Evolutionary conservation across 2,113 vertebrate genomes (phyloP).

Genomic region (Puntigrus tetrazona): DNA sequence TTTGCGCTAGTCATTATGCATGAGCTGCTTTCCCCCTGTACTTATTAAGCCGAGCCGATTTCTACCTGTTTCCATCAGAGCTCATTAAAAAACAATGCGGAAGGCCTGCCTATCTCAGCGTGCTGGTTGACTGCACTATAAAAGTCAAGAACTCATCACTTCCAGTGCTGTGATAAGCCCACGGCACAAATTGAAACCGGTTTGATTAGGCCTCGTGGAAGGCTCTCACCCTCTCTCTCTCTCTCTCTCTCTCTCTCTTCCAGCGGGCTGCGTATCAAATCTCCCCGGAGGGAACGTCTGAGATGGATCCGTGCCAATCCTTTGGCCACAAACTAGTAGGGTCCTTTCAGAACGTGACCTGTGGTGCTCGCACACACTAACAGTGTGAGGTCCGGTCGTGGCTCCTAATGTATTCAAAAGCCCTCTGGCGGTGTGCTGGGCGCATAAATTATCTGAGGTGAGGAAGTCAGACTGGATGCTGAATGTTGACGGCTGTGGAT

Average conservation of each 20-base stretch:
- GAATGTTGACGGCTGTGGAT: constrained; percentile 38
- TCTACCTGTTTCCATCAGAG: constrained; percentile 55
- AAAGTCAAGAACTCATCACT: constrained; percentile 68
- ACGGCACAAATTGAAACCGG: constrained; percentile 68
- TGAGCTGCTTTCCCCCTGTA: constrained; percentile 55
- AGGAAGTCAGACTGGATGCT: constrained; percentile 42
- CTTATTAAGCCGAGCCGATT: constrained; percentile 60
- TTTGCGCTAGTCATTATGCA: constrained; percentile 69
- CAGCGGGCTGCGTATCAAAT: not conserved
- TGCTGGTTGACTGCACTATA: constrained; percentile 67
- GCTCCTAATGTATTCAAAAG: constrained; percentile 48
- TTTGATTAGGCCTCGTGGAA: constrained; percentile 66
- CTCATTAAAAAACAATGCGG: constrained; percentile 68
- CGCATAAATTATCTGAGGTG: constrained; percentile 57
- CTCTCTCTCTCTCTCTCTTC: constrained; percentile 18
- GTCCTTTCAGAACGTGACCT: constrained; percentile 43
- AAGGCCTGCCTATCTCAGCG: constrained; percentile 54
- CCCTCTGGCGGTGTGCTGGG: constrained; percentile 54
- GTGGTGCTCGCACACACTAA: constrained; percentile 42
- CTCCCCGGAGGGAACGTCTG: not conserved
- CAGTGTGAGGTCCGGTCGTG: constrained; percentile 49
- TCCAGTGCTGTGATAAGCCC: constrained; percentile 67
- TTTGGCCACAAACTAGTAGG: constrained; percentile 1
- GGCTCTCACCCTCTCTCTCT: constrained; percentile 41
- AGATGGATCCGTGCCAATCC: constrained; percentile 28